Percentiles rank a stretch among this genome's conserved stretches.
phyloP scores from a whole-genome alignment of 2,797 vertebrate species.

The Pangasius sanitwongsei region DNA sequence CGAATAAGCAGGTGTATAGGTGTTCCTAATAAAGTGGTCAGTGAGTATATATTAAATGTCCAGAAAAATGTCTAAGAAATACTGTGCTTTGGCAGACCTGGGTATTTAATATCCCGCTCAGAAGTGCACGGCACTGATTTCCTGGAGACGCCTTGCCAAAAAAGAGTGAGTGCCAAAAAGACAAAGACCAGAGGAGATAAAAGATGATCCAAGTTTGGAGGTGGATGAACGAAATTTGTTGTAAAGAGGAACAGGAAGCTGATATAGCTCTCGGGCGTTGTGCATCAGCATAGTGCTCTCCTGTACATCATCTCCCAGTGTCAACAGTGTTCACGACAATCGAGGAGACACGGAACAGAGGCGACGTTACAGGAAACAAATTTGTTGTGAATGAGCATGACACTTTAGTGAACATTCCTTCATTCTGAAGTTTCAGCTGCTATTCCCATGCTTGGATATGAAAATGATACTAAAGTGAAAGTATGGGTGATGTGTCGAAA shows the following conservation, averaged over 20 bases:
- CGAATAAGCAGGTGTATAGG: not conserved
- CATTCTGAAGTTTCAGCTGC: not conserved
- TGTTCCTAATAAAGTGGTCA: not conserved
- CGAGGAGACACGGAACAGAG: not conserved
- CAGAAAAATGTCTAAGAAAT: not conserved
- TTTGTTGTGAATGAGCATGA: not conserved
- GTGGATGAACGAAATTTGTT: not conserved
- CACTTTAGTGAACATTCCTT: not conserved
- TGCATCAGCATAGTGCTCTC: slow-evolving; percentile 14
- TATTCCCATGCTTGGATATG: not conserved
- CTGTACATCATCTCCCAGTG: slow-evolving; percentile 22
- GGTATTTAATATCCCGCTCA: not conserved
- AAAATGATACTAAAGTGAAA: not conserved
- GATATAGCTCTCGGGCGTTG: slow-evolving; percentile 48
- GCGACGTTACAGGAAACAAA: not conserved
- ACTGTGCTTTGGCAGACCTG: not conserved
- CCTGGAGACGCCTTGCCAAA: not conserved
- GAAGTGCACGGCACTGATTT: not conserved
- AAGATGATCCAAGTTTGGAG: slow-evolving; percentile 12
- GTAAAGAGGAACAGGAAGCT: slow-evolving; percentile 43
- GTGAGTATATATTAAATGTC: not conserved
- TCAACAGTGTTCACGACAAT: not conserved
- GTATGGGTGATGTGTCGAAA: not conserved
- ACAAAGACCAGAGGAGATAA: slow-evolving; percentile 31
- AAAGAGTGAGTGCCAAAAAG: not conserved